Base-by-base conservation (phyloP, 1,140 invertebrate genomes). In the Drosophila quadrilineata region DNA sequence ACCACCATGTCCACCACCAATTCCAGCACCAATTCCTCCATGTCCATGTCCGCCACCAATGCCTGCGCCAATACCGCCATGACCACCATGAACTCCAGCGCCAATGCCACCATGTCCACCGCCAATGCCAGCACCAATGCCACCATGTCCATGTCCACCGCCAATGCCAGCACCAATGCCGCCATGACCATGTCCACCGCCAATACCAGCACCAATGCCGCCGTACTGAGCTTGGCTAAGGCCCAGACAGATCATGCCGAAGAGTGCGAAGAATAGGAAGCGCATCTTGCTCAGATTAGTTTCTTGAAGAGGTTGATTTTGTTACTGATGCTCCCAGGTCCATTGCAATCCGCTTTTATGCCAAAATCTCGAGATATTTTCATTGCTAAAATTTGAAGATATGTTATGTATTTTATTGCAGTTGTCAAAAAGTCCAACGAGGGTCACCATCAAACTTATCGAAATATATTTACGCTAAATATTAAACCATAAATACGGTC, bases 261-360 rank as follows among this genome's bases (percentile, higher is more conserved):
- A 31, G 6, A 62, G n/a, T 10, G 46, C 19, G 12, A 35, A 12
- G 6, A 62, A 19, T 31, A 33, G 16, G 16, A 52, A 35, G 33
- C 46, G 58, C 58, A 62, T 62, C 35, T 64, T 64, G 21, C n/a
- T n/a, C n/a, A n/a, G n/a, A 28, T 26, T 26, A n/a, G 12, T 6
- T 16, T 4, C 16, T 52, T 0, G 10, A 14, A 22, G 45, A 31
- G n/a, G n/a, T n/a, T n/a, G n/a, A 21, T 3, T 26, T 54, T 45
- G 26, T 8, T 43, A 56, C 53, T 56, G 40, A 43, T 56, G 40
- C 38, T 35, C 5, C 8, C 12, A 0, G 0, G 22, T 8, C 6
- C 12, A 17, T n/a, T 3, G 8, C 53, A 41, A 10, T 8, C 26
- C 24, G 10, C 53, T 56, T 56, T 56, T 56, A 56, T 56, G 31